Percentiles rank a stretch among this genome's conserved stretches.
phyloP scores from a whole-genome alignment of 2,888 invertebrate species.

The Diachrysia chrysitis region DNA sequence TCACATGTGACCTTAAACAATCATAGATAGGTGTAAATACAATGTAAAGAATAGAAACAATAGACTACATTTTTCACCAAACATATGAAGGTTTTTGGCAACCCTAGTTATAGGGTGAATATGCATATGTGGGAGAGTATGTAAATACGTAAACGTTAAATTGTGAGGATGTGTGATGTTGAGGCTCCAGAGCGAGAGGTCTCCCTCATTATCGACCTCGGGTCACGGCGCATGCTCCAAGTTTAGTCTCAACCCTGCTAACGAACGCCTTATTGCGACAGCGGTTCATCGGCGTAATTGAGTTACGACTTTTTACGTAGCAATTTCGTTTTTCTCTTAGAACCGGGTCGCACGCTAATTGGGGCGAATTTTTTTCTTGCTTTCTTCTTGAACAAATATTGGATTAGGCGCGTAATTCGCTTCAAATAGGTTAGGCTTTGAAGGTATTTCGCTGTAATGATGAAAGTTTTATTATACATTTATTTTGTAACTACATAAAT shows the following conservation, averaged over 20 bases:
- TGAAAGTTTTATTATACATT: constrained; percentile 69
- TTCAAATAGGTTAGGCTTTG: constrained; percentile 81
- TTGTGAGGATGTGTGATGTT: constrained; percentile 88
- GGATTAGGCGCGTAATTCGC: constrained; percentile 84
- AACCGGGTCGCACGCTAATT: constrained; percentile 86
- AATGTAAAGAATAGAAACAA: background rate
- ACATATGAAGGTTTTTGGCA: constrained; percentile 20
- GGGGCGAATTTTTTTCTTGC: constrained; percentile 80
- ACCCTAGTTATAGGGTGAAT: constrained; percentile 79
- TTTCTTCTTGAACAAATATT: constrained; percentile 83
- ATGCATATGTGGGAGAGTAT: constrained; percentile 87
- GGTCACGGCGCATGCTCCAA: constrained; percentile 89
- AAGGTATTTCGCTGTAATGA: constrained; percentile 70
- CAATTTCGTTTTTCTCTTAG: constrained; percentile 88
- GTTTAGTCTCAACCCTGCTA: constrained; percentile 79
- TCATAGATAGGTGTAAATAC: background rate
- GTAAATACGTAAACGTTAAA: constrained; percentile 88
- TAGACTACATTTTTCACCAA: background rate
- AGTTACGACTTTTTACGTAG: constrained; percentile 89
- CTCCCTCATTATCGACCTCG: constrained; percentile 89
- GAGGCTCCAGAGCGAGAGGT: constrained; percentile 85
- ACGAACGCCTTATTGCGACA: constrained; percentile 88
- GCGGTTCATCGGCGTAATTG: constrained; percentile 88
- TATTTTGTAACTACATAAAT: constrained; percentile 57
- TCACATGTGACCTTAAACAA: background rate